Evolutionary conservation across 2,888 invertebrate species (phyloP).

Genomic region (Netelia melanura): DNA sequence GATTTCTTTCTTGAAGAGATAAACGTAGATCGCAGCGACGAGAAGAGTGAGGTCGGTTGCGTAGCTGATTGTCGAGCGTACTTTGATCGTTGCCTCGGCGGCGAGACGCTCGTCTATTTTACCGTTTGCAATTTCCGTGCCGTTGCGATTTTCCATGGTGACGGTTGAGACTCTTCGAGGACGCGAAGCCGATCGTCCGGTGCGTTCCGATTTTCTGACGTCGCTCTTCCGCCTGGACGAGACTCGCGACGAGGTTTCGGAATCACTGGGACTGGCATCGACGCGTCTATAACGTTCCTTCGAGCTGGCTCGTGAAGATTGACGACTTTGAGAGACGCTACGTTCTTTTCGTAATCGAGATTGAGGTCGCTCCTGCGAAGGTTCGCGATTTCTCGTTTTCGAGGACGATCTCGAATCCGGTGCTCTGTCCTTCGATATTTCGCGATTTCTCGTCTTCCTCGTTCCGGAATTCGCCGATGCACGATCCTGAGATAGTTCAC

Average conservation of each 20-base stretch:
- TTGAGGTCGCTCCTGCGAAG: constrained; percentile 60
- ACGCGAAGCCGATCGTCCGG: constrained; percentile 46
- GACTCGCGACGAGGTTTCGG: constrained; percentile 62
- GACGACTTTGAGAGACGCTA: constrained; percentile 69
- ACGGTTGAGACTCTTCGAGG: constrained; percentile 65
- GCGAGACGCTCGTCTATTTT: constrained; percentile 85
- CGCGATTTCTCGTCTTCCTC: constrained; percentile 60
- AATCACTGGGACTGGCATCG: constrained; percentile 68
- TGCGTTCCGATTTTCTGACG: constrained; percentile 83
- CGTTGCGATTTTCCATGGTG: constrained; percentile 51
- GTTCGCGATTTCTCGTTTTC: constrained; percentile 72
- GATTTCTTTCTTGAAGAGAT: constrained; percentile 92
- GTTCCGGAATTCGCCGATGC: constrained; percentile 19
- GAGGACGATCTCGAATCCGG: constrained; percentile 78
- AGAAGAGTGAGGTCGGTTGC: constrained; percentile 91
- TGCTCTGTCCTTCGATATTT: constrained; percentile 61
- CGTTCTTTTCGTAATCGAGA: constrained; percentile 53
- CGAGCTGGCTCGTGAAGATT: constrained; percentile 79
- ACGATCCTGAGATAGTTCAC: constrained; percentile 42
- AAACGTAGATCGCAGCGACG: constrained; percentile 92
- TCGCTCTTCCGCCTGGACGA: constrained; percentile 80
- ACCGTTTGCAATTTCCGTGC: constrained; percentile 50
- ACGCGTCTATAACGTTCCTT: constrained; percentile 75
- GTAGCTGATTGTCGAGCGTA: constrained; percentile 90
- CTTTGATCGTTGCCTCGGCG: constrained; percentile 89